Base-by-base conservation (phyloP, 2,888 invertebrate genomes). In the Amblyjoppa fuscipennis region DNA sequence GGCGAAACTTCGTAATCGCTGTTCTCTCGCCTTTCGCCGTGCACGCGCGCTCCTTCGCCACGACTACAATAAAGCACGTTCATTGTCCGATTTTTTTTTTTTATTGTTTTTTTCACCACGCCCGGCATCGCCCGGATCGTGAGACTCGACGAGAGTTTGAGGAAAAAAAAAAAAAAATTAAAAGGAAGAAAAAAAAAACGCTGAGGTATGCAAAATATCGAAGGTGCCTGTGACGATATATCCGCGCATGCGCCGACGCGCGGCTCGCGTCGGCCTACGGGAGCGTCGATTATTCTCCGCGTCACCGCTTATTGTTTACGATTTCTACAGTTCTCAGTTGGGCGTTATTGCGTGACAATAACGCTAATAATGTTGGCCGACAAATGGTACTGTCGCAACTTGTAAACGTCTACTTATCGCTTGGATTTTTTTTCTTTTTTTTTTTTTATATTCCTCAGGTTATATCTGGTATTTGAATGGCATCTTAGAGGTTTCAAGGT, bases 31-130 rank as follows among this genome's bases (percentile, higher is more conserved):
- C 69, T 45, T 28, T 69, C 56, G n/a, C 49, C 77, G 38, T 38
- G 49, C 77, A 80, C 80, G 38, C 77, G 77, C 80, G 83, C 81
- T 87, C 81, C 34, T 38, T 80, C 69, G 61, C 87, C 68, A 9
- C 25, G 28, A 59, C 61, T 6, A 13, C 16, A 61, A 45, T 34
- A 68, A 61, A 77, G 81, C 83, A 81, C 74, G 61, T 84, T 70
- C 69, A 84, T 88, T 88, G 84, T 76, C 66, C 41, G 64, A 81
- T 79, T 66, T 87, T 78, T 59, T 75, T 38, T 9, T 38, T 38
- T 9, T 34, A 34, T 71, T 71, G 49, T 28, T 74, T 59, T 28
- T 71, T 81, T 80, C 70, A 61, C 56, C 80, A 79, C 61, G 38
- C 53, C 45, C 84, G 81, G 75, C 49, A 31, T 59, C 41, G 70